Percentiles rank a stretch among this genome's conserved stretches.
phyloP scores from a whole-genome alignment of 2,113 vertebrate species.

The Panthera tigris region DNA sequence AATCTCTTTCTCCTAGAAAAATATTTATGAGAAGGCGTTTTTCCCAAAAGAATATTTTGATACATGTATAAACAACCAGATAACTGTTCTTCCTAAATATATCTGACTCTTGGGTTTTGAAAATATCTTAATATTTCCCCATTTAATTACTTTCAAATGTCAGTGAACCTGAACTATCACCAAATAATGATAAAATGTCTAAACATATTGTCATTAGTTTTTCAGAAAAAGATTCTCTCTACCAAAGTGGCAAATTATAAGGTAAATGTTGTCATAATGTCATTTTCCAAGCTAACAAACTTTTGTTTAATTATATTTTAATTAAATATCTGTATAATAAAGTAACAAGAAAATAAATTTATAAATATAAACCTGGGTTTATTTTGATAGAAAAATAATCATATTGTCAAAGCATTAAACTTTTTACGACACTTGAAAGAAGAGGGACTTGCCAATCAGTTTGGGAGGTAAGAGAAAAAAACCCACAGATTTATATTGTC shows the following conservation, averaged over 20 bases:
- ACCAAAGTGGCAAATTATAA: not conserved
- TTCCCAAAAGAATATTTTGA: not conserved
- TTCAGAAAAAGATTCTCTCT: not conserved
- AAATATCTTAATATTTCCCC: not conserved
- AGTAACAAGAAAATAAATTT: not conserved
- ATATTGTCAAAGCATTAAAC: not conserved
- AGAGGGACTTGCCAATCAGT: not conserved
- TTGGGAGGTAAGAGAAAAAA: not conserved
- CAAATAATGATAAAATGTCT: not conserved
- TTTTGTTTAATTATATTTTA: not conserved
- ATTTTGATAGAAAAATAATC: not conserved
- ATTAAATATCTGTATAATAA: not conserved
- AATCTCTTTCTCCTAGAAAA: not conserved
- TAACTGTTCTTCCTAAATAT: not conserved
- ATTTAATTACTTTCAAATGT: not conserved
- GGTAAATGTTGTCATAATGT: not conserved
- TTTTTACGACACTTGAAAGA: not conserved
- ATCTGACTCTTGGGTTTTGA: not conserved
- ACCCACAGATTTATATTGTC: not conserved
- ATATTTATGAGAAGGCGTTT: not conserved
- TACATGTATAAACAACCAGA: not conserved
- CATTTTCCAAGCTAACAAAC: not conserved
- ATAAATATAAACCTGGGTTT: not conserved
- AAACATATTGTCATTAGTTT: not conserved
- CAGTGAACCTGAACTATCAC: not conserved